Base-by-base conservation (phyloP, 2,797 vertebrate species). In the Chromis chromis region DNA sequence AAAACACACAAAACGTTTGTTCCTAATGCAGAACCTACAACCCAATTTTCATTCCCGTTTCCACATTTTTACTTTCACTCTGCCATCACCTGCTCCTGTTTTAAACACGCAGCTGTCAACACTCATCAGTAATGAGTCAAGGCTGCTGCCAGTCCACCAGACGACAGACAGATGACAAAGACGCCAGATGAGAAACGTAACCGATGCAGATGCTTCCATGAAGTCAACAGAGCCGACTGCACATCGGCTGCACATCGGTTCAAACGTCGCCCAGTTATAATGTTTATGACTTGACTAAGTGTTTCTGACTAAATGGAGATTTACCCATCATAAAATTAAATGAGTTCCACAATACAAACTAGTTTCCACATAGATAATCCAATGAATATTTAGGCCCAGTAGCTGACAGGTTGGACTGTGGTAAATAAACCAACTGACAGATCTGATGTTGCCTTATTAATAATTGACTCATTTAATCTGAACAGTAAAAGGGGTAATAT, bases 81-180 rank as follows among this genome's bases (percentile, higher is more conserved):
- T 25, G 13, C 0, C 25, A 36, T 27, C 52, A 53, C 25, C 33
- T 39, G 33, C 21, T 50, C 31, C 49, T 24, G 33, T 56, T 52
- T 56, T 60, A 62, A 56, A 36, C 48, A 46, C 3, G 3, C 39
- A 13, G 22, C 53, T 16, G n/a, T 70, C 57, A 39, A 60, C 56
- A 24, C 57, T 24, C 13, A 54, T 71, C 40, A 54, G 52, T 44
- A 36, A 49, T 40, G 16, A 48, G 53, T 76, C 49, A 60, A 25
- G 12, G 52, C 42, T 55, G 27, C 33, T 50, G 46, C 64, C 48
- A 59, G 59, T 31, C 27, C 10, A 36, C n/a, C 53, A 31, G 46
- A 31, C 39, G 42, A 31, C 46, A 52, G 36, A 61, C 10, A 14
- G 33, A 68, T 19, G 16, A 16, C 24, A 42, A 25, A 11, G 40